Evolutionary conservation across 2,888 invertebrate genomes (phyloP).

Genomic region (Holacanthella duospinosa): DNA sequence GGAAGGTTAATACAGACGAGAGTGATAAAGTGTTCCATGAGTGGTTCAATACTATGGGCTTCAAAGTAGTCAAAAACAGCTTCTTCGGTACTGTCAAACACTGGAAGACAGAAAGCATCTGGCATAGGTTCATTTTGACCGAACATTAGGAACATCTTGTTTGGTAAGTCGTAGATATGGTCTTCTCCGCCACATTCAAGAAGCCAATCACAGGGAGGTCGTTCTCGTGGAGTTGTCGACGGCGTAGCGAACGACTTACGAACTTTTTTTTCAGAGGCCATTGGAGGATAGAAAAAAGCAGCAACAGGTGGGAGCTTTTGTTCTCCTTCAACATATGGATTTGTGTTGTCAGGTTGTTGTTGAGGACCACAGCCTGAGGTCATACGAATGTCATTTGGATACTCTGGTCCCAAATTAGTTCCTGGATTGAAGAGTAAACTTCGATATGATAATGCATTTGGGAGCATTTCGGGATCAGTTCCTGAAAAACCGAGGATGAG

Average conservation of each 20-base stretch:
- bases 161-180: background rate
- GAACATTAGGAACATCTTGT: background rate
- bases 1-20: conserved; percentile 8
- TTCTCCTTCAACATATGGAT: background rate
- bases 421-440: background rate
- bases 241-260: background rate
- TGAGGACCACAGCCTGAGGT: background rate
- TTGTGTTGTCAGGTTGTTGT: background rate
- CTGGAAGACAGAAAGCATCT: background rate
- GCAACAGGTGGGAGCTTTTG: background rate
- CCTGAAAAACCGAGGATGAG: background rate
- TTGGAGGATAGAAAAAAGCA: background rate
- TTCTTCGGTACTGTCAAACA: background rate
- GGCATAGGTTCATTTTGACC: background rate
- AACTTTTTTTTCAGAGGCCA: background rate
- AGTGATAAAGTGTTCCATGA: conserved; percentile 14
- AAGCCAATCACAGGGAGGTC: background rate
- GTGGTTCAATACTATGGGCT: conserved; percentile 5
- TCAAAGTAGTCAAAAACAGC: background rate
- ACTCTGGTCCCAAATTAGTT: background rate
- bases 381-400: background rate
- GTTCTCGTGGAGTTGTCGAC: too few species aligned
- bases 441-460: background rate
- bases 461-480: background rate
- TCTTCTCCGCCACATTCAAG: background rate